Conservation (phyloP, 2,113 vertebrate species). For the Calypte anna region DNA sequence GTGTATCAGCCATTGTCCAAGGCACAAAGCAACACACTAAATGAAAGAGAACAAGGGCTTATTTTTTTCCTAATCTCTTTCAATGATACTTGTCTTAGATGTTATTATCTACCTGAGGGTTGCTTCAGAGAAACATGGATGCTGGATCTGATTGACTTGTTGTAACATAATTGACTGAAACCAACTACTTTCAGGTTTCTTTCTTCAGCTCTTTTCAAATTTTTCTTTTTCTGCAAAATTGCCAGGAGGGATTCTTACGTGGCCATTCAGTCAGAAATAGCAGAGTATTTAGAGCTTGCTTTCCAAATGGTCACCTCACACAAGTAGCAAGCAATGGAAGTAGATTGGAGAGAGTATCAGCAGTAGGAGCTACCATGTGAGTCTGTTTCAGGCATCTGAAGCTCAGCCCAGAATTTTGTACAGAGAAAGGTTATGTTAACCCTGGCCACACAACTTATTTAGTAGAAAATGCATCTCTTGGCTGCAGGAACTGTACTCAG, state of each 20-base stretch:
- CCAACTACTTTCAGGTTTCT: background rate
- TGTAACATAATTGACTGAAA: background rate
- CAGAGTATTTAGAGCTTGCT: background rate
- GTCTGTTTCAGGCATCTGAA: background rate
- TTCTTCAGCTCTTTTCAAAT: background rate
- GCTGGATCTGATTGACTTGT: background rate
- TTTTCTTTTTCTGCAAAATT: background rate
- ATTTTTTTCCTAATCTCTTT: background rate
- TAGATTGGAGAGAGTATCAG: background rate
- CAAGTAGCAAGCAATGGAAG: background rate
- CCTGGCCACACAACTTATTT: background rate
- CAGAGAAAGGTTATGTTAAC: background rate
- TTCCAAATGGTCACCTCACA: background rate
- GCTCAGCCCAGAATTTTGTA: background rate
- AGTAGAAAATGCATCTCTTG: background rate
- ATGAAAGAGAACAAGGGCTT: background rate
- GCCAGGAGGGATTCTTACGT: background rate
- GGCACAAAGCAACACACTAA: fast-evolving
- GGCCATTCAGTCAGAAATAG: background rate
- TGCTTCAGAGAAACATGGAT: background rate
- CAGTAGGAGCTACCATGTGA: background rate
- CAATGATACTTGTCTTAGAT: background rate
- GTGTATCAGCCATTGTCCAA: background rate
- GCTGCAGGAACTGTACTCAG: background rate
- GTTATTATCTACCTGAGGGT: background rate